A percentile compares a stretch with the other conserved stretches of the same genome.
phyloP scores from a whole-genome alignment of 2,888 invertebrate species.

The Merodon equestris region DNA sequence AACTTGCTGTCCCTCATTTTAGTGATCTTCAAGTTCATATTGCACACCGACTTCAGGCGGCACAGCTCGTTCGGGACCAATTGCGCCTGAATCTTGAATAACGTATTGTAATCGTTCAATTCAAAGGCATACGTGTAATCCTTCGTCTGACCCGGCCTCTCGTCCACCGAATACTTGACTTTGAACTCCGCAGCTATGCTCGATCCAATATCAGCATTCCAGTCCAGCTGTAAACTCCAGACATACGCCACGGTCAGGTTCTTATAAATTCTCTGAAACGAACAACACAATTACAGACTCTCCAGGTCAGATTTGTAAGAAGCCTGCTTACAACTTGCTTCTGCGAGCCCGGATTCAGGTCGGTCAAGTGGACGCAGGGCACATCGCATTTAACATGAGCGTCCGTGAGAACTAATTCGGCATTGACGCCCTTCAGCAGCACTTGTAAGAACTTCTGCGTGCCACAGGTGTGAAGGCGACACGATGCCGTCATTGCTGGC shows the following conservation, averaged over 20 bases:
- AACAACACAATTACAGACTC: conserved; percentile 1
- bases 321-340: conserved; percentile 80
- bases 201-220: conserved; percentile 81
- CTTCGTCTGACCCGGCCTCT: conserved; percentile 75
- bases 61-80: conserved; percentile 92
- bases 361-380: conserved; percentile 82
- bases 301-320: too few relatives aligned
- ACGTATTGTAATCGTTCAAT: conserved; percentile 90
- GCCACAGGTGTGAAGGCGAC: conserved; percentile 90
- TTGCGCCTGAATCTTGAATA: conserved; percentile 85
- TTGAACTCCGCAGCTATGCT: conserved; percentile 84
- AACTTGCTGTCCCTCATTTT: conserved; percentile 80
- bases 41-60: conserved; percentile 92
- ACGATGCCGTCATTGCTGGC: conserved; percentile 89
- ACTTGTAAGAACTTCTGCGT: conserved; percentile 92
- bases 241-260: conserved; percentile 89
- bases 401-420: conserved; percentile 80
- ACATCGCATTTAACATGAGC: conserved; percentile 82
- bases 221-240: conserved; percentile 87
- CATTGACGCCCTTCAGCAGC: conserved; percentile 82
- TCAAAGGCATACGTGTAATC: conserved; percentile 86
- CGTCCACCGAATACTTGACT: conserved; percentile 80
- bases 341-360: conserved; percentile 83
- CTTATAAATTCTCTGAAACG: conserved; percentile 83
- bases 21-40: conserved; percentile 86